Base-by-base conservation (phyloP, 2,888 invertebrate genomes). In the Drosophila meridiana region DNA sequence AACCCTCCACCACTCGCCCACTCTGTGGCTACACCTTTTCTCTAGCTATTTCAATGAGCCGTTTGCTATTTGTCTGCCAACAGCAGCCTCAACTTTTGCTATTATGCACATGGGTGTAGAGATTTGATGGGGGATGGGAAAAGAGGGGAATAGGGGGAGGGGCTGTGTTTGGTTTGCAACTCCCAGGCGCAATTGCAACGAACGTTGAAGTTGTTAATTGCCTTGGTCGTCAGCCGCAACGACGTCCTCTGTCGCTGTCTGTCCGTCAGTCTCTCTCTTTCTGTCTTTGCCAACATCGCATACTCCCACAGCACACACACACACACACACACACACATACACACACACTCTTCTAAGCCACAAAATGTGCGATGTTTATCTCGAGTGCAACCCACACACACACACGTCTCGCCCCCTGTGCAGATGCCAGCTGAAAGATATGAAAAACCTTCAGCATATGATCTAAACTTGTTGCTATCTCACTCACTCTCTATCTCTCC, bases 181-280 rank as follows among this genome's bases (percentile, higher is more conserved):
- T 67, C 67, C 67, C 57, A 62, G 62, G 53, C 43, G 66, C 69
- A 63, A 65, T 69, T 81, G 81, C 82, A 84, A 68, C 86, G 76
- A 86, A 87, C 82, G 89, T 83, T 90, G 87, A 83, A 85, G 89
- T 89, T 90, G 89, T 87, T 89, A 90, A 87, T 87, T 90, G 89
- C 83, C 80, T 58, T 78, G 84, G 78, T 89, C 80, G 78, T 82
- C 82, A 76, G 87, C 79, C 87, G 84, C 80, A 82, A 83, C 82
- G 70, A 75, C 73, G 67, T 53, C 72, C 57, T 53, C 61, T 69
- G 45, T 52, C 26, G 62, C 42, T 28, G 30, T 57, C 65, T 73
- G 65, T 64, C 36, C 8, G 36, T 50, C 69, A 9, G 9, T 32
- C n/a, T n/a, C 1, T 14, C 30, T 14, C 48, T 32, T 8, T 53